Evolutionary conservation across 2,797 vertebrate genomes (phyloP), one percentile per base, ranked within the genome.

Genomic region (Dipus sagitta): DNA sequence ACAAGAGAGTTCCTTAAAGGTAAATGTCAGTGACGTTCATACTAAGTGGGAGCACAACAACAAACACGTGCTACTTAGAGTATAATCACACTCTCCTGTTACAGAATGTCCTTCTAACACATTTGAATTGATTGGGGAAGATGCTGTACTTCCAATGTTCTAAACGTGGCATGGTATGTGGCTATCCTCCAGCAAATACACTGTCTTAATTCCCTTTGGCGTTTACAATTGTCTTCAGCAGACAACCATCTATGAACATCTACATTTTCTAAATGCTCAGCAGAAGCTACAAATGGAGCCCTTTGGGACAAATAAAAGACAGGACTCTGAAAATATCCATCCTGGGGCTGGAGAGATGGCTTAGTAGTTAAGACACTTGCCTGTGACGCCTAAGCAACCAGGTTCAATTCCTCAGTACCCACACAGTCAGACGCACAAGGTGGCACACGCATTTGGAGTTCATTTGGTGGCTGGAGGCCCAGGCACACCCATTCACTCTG

Each of bases 61-160:
- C 88, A 85, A 91, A 96, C 91, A 92, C 88, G 95, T 95, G 91
- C 74, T 88, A 80, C 85, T 91, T 86, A 92, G 8, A 86, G 65
- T 52, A 26, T 95, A 60, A 96, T 86, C 47, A 90, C 3, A 93
- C 60, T 97, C 38, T 84, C 93, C 60, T 79, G 52, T 62, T 82
- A 60, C 68, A 52, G 62, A 12, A 86, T 97, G 93, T 81, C 92
- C 72, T 85, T 95, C 93, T 72, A 96, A 91, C 95, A 97, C 82
- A 96, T 94, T 90, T 95, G 76, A 96, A 86, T 92, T 91, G 80
- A 54, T 95, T 86, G 85, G 0, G 89, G 0, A 1, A 34, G 60
- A 78, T 95, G 58, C 32, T 28, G 26, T 87, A 93, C 38, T 94
- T 94, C n/a, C 30, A 91, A 71, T 65, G 70, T 86, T 95, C 92